Conservation (phyloP, 1,140 invertebrate genomes). For the Conus betulinus region DNA sequence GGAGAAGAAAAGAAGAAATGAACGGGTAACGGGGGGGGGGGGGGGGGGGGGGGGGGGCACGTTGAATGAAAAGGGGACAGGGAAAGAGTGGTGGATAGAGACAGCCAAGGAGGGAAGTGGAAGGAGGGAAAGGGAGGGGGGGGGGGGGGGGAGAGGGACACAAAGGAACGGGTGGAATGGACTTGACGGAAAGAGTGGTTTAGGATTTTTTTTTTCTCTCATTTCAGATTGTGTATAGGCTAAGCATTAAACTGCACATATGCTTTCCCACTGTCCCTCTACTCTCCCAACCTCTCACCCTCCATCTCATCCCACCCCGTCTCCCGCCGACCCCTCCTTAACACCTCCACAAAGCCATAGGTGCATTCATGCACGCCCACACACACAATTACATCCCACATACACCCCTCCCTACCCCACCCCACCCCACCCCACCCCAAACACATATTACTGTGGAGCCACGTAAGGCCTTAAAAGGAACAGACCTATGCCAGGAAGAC, state of each 20-base stretch:
- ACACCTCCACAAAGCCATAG: background rate
- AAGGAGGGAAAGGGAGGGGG: background rate
- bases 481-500: too few species aligned
- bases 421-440: too few species aligned
- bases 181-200: background rate
- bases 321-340: too few species aligned
- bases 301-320: too few species aligned
- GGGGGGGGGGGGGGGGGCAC: background rate
- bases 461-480: background rate
- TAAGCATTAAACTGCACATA: too few species aligned
- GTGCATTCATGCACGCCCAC: too few species aligned
- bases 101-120: conserved; percentile 13
- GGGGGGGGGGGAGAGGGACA: background rate
- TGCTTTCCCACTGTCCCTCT: too few species aligned
- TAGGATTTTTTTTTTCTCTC: too few species aligned
- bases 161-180: background rate
- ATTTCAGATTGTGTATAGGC: too few species aligned
- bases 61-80: background rate
- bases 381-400: background rate
- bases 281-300: too few species aligned
- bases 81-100: conserved; percentile 21
- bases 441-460: too few species aligned
- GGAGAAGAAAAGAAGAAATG: background rate
- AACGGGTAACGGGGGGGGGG: background rate
- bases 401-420: too few species aligned